Evolutionary conservation across 2,888 invertebrate species (phyloP), one percentile per base, ranked within the genome.

Genomic region (Orchesella flavescens): DNA sequence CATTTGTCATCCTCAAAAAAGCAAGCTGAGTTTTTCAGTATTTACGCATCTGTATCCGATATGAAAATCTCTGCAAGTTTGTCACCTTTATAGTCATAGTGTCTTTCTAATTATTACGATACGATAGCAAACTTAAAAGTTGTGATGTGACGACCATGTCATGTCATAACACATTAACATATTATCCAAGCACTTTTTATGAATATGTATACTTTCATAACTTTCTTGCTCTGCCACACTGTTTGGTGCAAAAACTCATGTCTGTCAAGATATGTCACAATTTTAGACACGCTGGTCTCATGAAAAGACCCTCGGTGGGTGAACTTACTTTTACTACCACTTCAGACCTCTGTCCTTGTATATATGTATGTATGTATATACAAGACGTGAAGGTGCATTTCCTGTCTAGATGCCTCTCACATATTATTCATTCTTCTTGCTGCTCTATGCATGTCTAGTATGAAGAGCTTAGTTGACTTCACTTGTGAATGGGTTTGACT

Each of bases 221-320:
- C 34, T 34, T 15, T 7, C 24, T 63, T 15, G 1, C 21, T 66
- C 10, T 15, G 34, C 9, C 66, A 43, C 15, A n/a, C 46, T 9
- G 13, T 4, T 68, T 21, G 9, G 34, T 66, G 44, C n/a, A 10
- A 24, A 43, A 44, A 17, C 46, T 66, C n/a, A 17, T 43, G 66
- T 69, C 55, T 53, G 53, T 69, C 49, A 19, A 55, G 34, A 72
- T 34, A 24, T 59, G 72, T 72, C 72, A 72, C 57, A 72, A 59
- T 72, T 57, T 34, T 72, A 34, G 72, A 72, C 72, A 72, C 44
- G 46, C 13, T 55, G 49, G 69, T 69, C 53, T 69, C 55, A 46
- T 68, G 43, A 43, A 68, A 68, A 17, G 15, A 2, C 17, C 53
- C 17, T 34, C 34, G 34, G 3, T 34, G 34, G 34, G 3, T 34